Evolutionary conservation across 2,888 invertebrate genomes (phyloP).

Genomic region (Biston betularia): DNA sequence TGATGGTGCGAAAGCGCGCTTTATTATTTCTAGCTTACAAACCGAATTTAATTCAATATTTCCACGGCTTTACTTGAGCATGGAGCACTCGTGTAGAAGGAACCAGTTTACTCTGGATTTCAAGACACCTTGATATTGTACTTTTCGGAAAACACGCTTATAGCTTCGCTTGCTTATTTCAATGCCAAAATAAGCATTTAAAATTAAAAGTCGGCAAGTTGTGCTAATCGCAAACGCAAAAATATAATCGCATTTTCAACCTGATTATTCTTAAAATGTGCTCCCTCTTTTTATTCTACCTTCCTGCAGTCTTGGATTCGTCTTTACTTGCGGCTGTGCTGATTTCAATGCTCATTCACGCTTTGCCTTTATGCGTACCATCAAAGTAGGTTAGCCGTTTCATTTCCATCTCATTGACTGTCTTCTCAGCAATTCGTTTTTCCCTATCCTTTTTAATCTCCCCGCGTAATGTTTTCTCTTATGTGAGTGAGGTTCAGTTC

Average conservation of each 20-base stretch:
- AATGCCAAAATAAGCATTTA: too few relatives aligned
- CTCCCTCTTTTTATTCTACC: background rate
- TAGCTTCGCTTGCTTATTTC: too few relatives aligned
- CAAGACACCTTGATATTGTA: too few relatives aligned
- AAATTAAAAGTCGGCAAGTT: too few relatives aligned
- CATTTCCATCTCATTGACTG: constrained; percentile 39
- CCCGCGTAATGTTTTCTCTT: constrained; percentile 38
- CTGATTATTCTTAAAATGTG: background rate
- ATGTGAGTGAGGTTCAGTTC: constrained; percentile 33
- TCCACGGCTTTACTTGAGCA: too few relatives aligned
- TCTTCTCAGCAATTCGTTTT: constrained; percentile 36
- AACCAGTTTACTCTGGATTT: too few relatives aligned
- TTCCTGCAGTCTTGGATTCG: background rate
- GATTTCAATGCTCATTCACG: constrained; percentile 33
- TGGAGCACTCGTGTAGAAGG: too few relatives aligned
- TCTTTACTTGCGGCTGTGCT: constrained; percentile 26
- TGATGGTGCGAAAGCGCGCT: constrained; percentile 12
- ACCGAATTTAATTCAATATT: background rate
- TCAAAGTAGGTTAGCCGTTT: constrained; percentile 38
- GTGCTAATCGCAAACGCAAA: too few relatives aligned
- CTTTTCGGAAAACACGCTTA: too few relatives aligned
- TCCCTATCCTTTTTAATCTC: constrained; percentile 38
- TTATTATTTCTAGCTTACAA: background rate
- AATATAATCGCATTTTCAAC: background rate
- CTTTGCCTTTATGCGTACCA: constrained; percentile 31